Base-by-base conservation (phyloP, 2,888 invertebrate genomes). In the Oxyscelio sp. region DNA sequence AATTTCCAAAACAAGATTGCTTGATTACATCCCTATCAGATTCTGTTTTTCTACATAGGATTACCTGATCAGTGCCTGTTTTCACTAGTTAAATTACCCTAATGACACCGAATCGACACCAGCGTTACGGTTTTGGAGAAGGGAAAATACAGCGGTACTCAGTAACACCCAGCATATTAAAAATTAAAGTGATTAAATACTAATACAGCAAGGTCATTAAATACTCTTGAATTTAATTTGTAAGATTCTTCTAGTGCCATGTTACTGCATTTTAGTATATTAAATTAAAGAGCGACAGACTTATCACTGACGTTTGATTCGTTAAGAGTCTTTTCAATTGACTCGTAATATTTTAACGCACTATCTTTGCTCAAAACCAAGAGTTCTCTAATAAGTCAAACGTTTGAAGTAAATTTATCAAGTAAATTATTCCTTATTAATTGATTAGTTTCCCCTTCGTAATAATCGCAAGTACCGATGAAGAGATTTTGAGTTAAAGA, bases 261-360 rank as follows among this genome's bases (percentile, higher is more conserved):
- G 63, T 74, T 74, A 79, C 56, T 74, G 65, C n/a, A 13, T 24
- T 77, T 83, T 58, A 65, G 45, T 70, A 71, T 11, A 52, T 71
- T 52, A 75, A 75, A 80, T 70, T 68, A 75, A 71, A 65, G 63
- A 75, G 48, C 70, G 84, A 75, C 45, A 80, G 73, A 85, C 83
- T 87, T 86, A 86, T 89, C 88, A 87, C 78, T 80, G 86, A 87
- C 87, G 85, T 92, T 92, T 91, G 91, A 92, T 92, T 90, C 87
- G 58, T 88, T 87, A 84, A 87, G 87, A 88, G 77, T 85, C 88
- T 84, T 83, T 79, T 77, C 54, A 81, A 78, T 83, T 89, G 91
- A 92, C 90, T 91, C 88, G 63, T 79, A 27, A 63, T 43, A 86
- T 90, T 90, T 89, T 85, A 79, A 74, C 24, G 52, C 78, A 68